Conservation (phyloP, 2,113 vertebrate genomes). For the Atherinomorus stipes region DNA sequence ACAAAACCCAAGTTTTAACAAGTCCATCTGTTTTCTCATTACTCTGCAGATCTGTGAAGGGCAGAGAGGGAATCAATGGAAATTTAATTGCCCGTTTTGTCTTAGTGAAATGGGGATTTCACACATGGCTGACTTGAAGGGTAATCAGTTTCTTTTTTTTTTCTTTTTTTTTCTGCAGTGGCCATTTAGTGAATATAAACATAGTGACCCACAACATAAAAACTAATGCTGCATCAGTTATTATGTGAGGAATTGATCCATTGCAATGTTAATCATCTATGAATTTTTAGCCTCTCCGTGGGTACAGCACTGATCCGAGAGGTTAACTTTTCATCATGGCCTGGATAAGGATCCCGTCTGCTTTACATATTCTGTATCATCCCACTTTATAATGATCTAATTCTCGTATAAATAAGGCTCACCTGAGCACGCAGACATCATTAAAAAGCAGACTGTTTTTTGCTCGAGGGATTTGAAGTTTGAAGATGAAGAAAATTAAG, state of each 20-base stretch:
- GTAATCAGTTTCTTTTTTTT: constrained; percentile 13
- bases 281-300: neutral
- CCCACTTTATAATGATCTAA: neutral
- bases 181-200: neutral
- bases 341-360: neutral
- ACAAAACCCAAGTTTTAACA: neutral
- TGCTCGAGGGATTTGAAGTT: neutral
- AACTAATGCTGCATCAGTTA: neutral
- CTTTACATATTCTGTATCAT: neutral
- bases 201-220: neutral
- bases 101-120: constrained; percentile 17
- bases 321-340: neutral
- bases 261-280: neutral
- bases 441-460: constrained; percentile 6
- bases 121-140: constrained; percentile 14
- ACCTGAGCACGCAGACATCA: neutral
- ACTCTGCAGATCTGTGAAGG: constrained; percentile 22
- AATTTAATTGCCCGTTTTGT: constrained; percentile 38
- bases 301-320: neutral
- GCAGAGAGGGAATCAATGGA: constrained; percentile 37
- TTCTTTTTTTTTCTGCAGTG: too few species aligned
- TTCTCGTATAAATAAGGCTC: constrained; percentile 37
- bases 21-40: constrained; percentile 33
- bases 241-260: neutral
- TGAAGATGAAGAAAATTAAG: neutral